Evolutionary conservation across 2,888 invertebrate genomes (phyloP).

Genomic region (Leucoptera coffeella): DNA sequence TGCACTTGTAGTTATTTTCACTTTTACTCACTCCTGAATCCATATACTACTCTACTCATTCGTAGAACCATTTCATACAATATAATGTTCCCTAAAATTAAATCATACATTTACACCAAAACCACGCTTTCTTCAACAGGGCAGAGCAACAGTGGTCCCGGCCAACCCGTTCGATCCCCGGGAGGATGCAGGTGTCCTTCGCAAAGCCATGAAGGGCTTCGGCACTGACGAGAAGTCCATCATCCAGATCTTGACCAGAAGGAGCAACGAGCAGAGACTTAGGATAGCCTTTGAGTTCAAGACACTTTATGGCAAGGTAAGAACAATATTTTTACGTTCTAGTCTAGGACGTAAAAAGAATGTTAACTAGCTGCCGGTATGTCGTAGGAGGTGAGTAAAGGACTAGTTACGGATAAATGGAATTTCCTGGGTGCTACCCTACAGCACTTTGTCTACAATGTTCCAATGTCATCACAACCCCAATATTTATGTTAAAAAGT

Average conservation of each 20-base stretch:
- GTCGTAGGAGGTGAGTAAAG: no score
- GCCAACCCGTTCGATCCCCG: conserved; percentile 73
- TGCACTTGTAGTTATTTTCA: no score
- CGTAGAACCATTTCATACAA: not conserved
- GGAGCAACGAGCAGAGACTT: conserved; percentile 81
- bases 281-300: conserved; percentile 79
- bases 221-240: conserved; percentile 89
- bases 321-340: no score
- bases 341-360: no score
- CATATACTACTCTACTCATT: no score
- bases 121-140: conserved; percentile 30
- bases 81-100: not conserved
- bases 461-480: no score
- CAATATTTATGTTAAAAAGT: no score
- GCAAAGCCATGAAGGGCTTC: conserved; percentile 90
- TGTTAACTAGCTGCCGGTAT: no score
- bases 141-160: conserved; percentile 69
- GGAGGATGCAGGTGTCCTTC: conserved; percentile 70
- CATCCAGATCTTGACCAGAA: conserved; percentile 74
- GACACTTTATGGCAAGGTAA: conserved; percentile 79
- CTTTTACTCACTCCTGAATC: no score
- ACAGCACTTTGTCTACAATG: no score
- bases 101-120: conserved; percentile 3
- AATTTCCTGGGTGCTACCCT: no score
- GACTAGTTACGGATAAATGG: no score